A percentile compares a stretch with the other conserved stretches of the same genome.
Evolutionary conservation across 1,140 invertebrate genomes (phyloP).

Genomic region (Goniozus legneri): DNA sequence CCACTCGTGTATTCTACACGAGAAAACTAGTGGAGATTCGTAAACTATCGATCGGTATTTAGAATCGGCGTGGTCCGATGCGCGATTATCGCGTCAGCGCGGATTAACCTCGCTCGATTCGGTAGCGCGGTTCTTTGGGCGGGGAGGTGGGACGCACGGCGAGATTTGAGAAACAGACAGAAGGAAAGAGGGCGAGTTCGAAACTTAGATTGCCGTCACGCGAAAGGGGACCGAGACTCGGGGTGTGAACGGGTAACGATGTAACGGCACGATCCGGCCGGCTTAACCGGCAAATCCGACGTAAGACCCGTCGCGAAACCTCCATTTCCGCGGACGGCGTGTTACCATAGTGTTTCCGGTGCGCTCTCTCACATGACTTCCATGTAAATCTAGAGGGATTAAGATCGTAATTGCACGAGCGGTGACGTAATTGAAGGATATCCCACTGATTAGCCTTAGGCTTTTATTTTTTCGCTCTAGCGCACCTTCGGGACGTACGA

Average conservation of each 20-base stretch:
- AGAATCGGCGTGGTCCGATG: no score
- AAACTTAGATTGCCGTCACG: slow-evolving; percentile 37
- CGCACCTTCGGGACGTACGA: no score
- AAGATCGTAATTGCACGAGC: slow-evolving; percentile 29
- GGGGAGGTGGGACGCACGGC: background rate
- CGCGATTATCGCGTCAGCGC: background rate
- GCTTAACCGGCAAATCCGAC: slow-evolving; percentile 39
- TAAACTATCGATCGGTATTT: no score
- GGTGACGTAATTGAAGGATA: slow-evolving; percentile 26
- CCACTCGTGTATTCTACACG: no score
- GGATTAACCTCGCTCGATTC: background rate
- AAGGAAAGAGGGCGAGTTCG: slow-evolving; percentile 7
- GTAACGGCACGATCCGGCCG: slow-evolving; percentile 30
- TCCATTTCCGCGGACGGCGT: slow-evolving; percentile 29
- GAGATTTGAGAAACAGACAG: background rate
- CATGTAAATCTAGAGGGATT: slow-evolving; percentile 31
- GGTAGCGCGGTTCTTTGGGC: background rate
- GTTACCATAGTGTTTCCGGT: slow-evolving; percentile 16
- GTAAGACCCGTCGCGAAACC: slow-evolving; percentile 34
- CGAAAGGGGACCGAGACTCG: slow-evolving; percentile 7
- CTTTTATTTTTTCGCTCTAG: no score
- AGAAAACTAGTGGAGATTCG: no score
- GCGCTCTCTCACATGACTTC: slow-evolving; percentile 1
- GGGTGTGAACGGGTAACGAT: slow-evolving; percentile 15
- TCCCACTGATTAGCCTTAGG: no score